A percentile compares a stretch with the other conserved stretches of the same genome.
phyloP scores from a whole-genome alignment of 2,113 vertebrate species.

The Peromyscus californicus region DNA sequence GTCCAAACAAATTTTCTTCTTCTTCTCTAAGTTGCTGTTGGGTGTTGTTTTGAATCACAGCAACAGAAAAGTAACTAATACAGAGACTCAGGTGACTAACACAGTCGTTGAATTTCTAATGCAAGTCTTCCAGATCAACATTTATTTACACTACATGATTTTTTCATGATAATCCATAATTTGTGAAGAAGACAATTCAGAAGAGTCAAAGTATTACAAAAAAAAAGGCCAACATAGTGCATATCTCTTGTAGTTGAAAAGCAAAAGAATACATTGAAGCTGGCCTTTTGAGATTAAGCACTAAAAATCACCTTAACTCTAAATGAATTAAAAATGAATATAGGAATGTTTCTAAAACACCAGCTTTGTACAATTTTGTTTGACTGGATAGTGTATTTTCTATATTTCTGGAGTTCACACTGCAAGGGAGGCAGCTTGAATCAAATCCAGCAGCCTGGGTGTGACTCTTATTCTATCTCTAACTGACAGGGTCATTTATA shows the following conservation, averaged over 20 bases:
- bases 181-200: conserved; percentile 6
- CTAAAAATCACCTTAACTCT: conserved; percentile 13
- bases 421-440: not conserved
- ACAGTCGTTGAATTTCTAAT: not conserved
- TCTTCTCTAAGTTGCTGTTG: not conserved
- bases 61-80: not conserved
- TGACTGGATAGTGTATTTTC: not conserved
- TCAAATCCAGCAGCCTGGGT: not conserved
- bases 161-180: not conserved
- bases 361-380: not conserved
- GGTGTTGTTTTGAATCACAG: not conserved
- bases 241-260: not conserved
- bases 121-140: not conserved
- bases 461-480: not conserved
- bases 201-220: not conserved
- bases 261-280: not conserved
- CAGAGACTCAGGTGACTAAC: not conserved
- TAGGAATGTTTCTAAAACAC: not conserved
- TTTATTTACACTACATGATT: not conserved
- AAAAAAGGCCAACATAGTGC: not conserved
- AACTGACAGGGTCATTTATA: not conserved
- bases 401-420: not conserved
- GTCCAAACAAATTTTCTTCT: not conserved
- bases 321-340: conserved; percentile 36
- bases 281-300: not conserved